Evolutionary conservation across 2,888 invertebrate genomes (phyloP).

Genomic region (Hypsopygia costalis): DNA sequence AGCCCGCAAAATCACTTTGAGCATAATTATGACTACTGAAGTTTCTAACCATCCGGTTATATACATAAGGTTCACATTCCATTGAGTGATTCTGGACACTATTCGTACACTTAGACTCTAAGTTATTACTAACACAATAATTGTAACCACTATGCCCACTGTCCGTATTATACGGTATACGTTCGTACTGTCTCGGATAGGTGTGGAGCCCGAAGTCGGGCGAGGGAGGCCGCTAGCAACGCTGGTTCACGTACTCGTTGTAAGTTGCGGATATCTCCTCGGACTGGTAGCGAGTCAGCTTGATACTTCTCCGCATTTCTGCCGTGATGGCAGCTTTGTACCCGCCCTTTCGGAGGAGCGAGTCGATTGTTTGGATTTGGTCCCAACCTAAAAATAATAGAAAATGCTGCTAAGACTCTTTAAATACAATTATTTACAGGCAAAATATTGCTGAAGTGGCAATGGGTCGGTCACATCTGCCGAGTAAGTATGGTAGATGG

Average conservation of each 20-base stretch:
- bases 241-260: slow-evolving; percentile 88
- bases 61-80: slow-evolving; percentile 18
- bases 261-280: slow-evolving; percentile 96
- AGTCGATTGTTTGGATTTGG: slow-evolving; percentile 98
- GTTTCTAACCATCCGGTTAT: slow-evolving; percentile 19
- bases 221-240: slow-evolving; percentile 86
- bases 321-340: slow-evolving; percentile 95
- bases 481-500: too few relatives aligned
- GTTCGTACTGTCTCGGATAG: slow-evolving; percentile 24
- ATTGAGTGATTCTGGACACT: slow-evolving; percentile 38
- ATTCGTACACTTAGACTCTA: slow-evolving; percentile 62
- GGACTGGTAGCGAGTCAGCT: slow-evolving; percentile 97
- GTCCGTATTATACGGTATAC: slow-evolving; percentile 18
- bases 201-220: slow-evolving; percentile 22
- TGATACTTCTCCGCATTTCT: slow-evolving; percentile 93
- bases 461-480: too few relatives aligned
- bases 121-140: slow-evolving; percentile 45
- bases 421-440: too few relatives aligned
- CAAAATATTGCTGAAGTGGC: too few relatives aligned
- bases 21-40: slow-evolving; percentile 47
- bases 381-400: slow-evolving; percentile 96
- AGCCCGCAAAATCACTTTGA: slow-evolving; percentile 51
- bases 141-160: slow-evolving; percentile 27
- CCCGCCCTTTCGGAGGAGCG: slow-evolving; percentile 97
- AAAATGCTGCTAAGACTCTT: too few relatives aligned